These are phyloP conservation scores for Cromileptes altivelis DNA, from an alignment of 2,113 vertebrate species.

Conservation along the genomic window DNA sequence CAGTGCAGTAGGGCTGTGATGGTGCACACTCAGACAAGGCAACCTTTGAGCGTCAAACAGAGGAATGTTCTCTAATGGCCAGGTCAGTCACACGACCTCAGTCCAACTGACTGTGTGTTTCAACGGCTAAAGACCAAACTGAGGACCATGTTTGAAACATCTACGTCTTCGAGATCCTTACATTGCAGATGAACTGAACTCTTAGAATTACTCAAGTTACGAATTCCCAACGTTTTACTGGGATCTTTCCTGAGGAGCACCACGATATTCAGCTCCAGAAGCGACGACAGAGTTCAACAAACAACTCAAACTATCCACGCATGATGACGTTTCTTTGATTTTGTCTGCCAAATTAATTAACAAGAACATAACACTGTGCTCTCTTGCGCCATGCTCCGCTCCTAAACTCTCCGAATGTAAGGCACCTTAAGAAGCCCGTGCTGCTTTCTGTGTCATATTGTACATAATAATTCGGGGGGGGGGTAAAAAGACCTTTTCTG, in stretches of 20 bases:
- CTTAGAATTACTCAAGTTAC: neutral
- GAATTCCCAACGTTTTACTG: no score
- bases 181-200: neutral
- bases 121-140: no score
- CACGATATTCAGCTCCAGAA: neutral
- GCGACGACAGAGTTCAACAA: neutral
- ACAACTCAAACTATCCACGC: neutral
- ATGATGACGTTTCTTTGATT: neutral
- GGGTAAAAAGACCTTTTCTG: constrained; percentile 6
- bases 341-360: constrained; percentile 41
- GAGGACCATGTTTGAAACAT: neutral
- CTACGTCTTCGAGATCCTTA: neutral
- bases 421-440: constrained; percentile 48
- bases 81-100: no score
- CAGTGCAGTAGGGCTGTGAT: no score
- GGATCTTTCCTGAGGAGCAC: neutral
- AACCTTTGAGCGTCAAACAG: no score
- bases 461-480: constrained; percentile 45
- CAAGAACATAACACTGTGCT: constrained; percentile 20
- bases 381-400: neutral
- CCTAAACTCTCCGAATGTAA: constrained; percentile 33
- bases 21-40: no score
- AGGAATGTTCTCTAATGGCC: no score
- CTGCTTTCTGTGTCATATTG: constrained; percentile 45
- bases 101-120: no score